Evolutionary conservation across 2,113 vertebrate genomes (phyloP).

Genomic region (Oryzias curvinotus): DNA sequence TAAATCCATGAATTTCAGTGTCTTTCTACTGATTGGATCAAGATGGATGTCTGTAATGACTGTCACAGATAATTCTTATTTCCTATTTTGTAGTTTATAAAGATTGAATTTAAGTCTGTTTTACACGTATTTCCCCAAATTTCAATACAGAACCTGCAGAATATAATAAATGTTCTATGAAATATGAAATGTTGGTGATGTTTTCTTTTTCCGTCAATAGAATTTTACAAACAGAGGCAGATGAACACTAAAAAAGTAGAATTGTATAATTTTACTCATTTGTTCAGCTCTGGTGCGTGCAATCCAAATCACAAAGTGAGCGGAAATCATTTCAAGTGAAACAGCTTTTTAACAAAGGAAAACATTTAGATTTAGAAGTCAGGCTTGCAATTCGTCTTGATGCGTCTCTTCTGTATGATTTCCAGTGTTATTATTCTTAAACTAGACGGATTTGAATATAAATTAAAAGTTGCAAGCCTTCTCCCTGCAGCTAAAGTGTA

Average conservation of each 20-base stretch:
- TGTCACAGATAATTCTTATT: too few relatives aligned
- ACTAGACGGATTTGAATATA: slow-evolving; percentile 72
- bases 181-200: too few relatives aligned
- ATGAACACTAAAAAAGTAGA: slow-evolving; percentile 9
- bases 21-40: too few relatives aligned
- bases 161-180: too few relatives aligned
- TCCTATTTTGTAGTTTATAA: too few relatives aligned
- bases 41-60: too few relatives aligned
- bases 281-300: slow-evolving; percentile 4
- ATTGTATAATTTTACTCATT: background rate
- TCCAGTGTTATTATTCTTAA: slow-evolving; percentile 63
- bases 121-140: too few relatives aligned
- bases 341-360: slow-evolving; percentile 56
- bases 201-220: too few relatives aligned
- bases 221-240: slow-evolving; percentile 6
- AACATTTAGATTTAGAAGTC: slow-evolving; percentile 39
- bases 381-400: slow-evolving; percentile 52
- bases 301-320: slow-evolving; percentile 23
- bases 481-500: slow-evolving; percentile 71
- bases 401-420: slow-evolving; percentile 54
- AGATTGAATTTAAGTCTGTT: too few relatives aligned
- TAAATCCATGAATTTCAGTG: too few relatives aligned
- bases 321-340: slow-evolving; percentile 23
- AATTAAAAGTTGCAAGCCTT: slow-evolving; percentile 71
- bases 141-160: too few relatives aligned